Percentiles rank a stretch among this genome's conserved stretches.
Evolutionary conservation across 2,113 vertebrate species (phyloP).

Genomic region (Ciconia maguari): DNA sequence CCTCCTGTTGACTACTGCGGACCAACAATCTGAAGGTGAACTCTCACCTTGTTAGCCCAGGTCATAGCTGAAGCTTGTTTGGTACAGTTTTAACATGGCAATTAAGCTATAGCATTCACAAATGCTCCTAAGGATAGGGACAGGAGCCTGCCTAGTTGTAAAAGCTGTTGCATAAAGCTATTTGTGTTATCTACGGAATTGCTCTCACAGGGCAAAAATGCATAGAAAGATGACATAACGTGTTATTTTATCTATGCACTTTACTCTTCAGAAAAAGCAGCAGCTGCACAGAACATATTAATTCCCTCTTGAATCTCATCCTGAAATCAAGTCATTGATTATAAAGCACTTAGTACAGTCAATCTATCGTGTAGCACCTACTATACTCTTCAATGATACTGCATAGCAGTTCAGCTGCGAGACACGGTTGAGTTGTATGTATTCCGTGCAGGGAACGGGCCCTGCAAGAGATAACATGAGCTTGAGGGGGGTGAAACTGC

Average conservation of each 20-base stretch:
- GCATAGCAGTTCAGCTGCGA: not conserved
- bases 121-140: not conserved
- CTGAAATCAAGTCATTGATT: not conserved
- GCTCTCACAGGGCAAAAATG: not conserved
- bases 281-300: not conserved
- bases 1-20: not conserved
- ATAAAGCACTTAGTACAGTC: not conserved
- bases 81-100: not conserved
- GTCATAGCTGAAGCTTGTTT: not conserved
- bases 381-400: fast-evolving
- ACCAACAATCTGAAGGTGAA: not conserved
- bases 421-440: not conserved
- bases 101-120: not conserved
- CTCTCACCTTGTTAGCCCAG: not conserved
- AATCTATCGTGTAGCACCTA: not conserved
- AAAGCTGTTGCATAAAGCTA: not conserved
- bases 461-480: not conserved
- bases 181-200: not conserved
- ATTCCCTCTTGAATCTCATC: not conserved
- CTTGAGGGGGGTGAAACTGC: not conserved
- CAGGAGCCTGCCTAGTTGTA: not conserved
- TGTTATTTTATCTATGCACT: not conserved
- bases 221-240: fast-evolving
- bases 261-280: not conserved
- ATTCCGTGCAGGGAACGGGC: not conserved